Percentiles rank a stretch among this genome's conserved stretches.
Evolutionary conservation across 1,140 invertebrate genomes (phyloP).

Genomic region (Macrotrachela quadricornifera): DNA sequence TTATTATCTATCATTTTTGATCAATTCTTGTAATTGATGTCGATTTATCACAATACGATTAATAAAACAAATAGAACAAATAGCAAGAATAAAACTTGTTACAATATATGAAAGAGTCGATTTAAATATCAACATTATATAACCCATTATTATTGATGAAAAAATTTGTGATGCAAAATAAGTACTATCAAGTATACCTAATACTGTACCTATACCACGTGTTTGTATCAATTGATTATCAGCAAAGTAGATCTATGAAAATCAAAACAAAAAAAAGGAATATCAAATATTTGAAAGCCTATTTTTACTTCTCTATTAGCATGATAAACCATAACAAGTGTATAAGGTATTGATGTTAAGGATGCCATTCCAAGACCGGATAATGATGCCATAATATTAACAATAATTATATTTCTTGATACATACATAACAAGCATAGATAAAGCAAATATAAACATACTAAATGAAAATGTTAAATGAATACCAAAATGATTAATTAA

Average conservation of each 20-base stretch:
- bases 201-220: too few species aligned
- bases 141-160: too few species aligned
- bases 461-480: constrained; percentile 23
- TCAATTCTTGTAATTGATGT: too few species aligned
- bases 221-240: background rate
- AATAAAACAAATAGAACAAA: too few species aligned
- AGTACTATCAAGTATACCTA: too few species aligned
- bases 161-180: too few species aligned
- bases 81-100: too few species aligned
- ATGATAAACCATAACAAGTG: constrained; percentile 31
- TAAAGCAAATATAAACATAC: constrained; percentile 26
- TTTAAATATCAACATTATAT: too few species aligned
- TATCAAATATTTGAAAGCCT: background rate
- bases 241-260: background rate
- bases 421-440: constrained; percentile 30
- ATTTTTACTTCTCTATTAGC: constrained; percentile 25
- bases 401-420: constrained; percentile 19
- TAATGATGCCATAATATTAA: constrained; percentile 28
- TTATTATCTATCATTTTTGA: too few species aligned
- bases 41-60: too few species aligned
- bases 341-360: constrained; percentile 32
- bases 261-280: background rate
- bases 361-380: constrained; percentile 33
- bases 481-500: constrained; percentile 23
- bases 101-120: too few species aligned